Evolutionary conservation across 2,113 vertebrate genomes (phyloP), one percentile per base, ranked within the genome.

Genomic region (Saccopteryx bilineata): DNA sequence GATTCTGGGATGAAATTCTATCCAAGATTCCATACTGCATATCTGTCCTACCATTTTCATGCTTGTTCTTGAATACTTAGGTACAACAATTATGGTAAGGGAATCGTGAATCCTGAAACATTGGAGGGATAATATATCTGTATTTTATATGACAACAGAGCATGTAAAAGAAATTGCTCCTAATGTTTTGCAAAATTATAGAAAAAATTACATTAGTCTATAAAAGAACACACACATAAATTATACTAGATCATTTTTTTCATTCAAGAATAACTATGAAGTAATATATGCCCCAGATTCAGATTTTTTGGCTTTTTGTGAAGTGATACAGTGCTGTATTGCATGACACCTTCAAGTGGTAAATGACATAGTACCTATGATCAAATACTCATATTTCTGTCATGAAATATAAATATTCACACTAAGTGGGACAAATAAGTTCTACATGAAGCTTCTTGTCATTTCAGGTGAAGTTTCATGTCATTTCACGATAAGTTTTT

Each of bases 241-340:
- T 90, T 66, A 72, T 12, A 78, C 15, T 48, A 46, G 63, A 71
- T 33, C 5, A 54, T 91, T 75, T 60, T 60, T 48, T 17, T 50
- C 33, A 94, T 31, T 60, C 5, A 93, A 87, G 63, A 93, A 28
- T 68, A 96, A 39, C 21, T 83, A 23, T 60, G 23, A 71, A 89
- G 15, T 78, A 90, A 81, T 74, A 39, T 11, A 60, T 15, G n/a
- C 14, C 33, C 24, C 75, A 48, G 74, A 86, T 81, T 93, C 18
- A 52, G 58, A 79, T n/a, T 96, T 71, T 56, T 56, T 50, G 28
- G 9, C 54, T 46, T 46, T 74, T 56, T 23, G 28, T 31, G 39
- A 74, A 54, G 28, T 31, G 87, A 72, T 63, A 61, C 11, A 48
- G 33, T 88, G 14, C 48, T 72, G 5, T 74, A 39, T 15, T 48